Percentiles rank a stretch among this genome's conserved stretches.
Evolutionary conservation across 2,113 vertebrate species (phyloP).

Genomic region (Nesoenas mayeri): DNA sequence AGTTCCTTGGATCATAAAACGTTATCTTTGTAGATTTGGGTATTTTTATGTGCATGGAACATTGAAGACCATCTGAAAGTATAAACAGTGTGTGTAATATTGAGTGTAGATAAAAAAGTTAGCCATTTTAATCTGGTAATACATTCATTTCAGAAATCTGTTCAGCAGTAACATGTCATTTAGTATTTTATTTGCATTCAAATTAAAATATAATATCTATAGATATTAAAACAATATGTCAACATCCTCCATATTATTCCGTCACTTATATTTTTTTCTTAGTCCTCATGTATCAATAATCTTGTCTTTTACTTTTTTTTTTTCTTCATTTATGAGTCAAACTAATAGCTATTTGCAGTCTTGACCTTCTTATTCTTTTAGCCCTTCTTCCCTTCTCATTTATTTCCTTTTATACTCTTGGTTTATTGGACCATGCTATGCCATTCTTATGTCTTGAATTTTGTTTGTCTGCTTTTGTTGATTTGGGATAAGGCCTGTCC

Average conservation of each 20-base stretch:
- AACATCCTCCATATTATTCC: not conserved
- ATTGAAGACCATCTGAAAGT: not conserved
- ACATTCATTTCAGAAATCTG: not conserved
- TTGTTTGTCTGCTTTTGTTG: not conserved
- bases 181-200: not conserved
- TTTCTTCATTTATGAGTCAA: not conserved
- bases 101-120: not conserved
- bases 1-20: not conserved
- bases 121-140: not conserved
- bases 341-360: not conserved
- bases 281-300: not conserved
- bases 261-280: not conserved
- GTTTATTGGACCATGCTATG: not conserved
- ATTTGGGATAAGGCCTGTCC: not conserved
- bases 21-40: not conserved
- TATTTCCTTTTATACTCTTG: not conserved
- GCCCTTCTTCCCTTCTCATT: not conserved
- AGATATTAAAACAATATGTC: not conserved
- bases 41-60: not conserved
- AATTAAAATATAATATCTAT: not conserved
- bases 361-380: not conserved
- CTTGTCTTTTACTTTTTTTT: not conserved
- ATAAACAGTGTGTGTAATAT: not conserved
- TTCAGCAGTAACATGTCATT: not conserved
- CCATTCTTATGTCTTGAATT: not conserved